Base-by-base conservation (phyloP, 1,140 invertebrate species). In the Euura lappo region DNA sequence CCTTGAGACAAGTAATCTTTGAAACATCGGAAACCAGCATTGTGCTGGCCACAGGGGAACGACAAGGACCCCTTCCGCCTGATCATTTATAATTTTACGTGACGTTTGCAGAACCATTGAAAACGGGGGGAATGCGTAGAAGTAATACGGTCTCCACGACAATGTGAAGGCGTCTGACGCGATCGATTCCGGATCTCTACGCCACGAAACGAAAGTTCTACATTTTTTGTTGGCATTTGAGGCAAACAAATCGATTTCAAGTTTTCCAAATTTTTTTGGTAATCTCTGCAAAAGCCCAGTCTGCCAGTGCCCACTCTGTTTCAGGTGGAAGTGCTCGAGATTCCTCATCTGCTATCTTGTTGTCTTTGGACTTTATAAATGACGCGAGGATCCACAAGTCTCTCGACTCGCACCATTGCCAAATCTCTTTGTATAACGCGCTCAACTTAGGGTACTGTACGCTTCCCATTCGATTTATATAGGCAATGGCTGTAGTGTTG, bases 351-450 rank as follows among this genome's bases (percentile, higher is more conserved):
- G 79, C 79, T 42, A 71, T 71, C 6, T 5, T 28, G 28, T 81
- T 80, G 7, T 75, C 73, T 46, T 66, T 68, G 1, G 75, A 75
- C 7, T 51, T 73, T 28, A 80, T 80, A 65, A 80, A 79, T 6
- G 79, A 79, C 5, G 78, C 79, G 70, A 72, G 77, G 10, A 81
- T 8, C 60, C 70, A 78, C 8, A 81, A 42, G 46, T 80, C 72
- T 45, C 74, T 71, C 1, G 7, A 43, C 45, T 77, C 76, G 44
- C 72, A 76, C 76, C 76, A 76, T 44, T 73, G 46, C 78, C 78
- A 79, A 11, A 79, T 75, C 72, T 79, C 65, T 66, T 51, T 72
- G 28, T 71, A 46, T 8, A 76, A 46, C 43, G 44, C 10, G 43
- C 43, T 70, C 8, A 76, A 44, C 47, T 77, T 71, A 28, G 70